Conservation (phyloP, 2,888 invertebrate genomes). For the Ecdyonurus torrentis region DNA sequence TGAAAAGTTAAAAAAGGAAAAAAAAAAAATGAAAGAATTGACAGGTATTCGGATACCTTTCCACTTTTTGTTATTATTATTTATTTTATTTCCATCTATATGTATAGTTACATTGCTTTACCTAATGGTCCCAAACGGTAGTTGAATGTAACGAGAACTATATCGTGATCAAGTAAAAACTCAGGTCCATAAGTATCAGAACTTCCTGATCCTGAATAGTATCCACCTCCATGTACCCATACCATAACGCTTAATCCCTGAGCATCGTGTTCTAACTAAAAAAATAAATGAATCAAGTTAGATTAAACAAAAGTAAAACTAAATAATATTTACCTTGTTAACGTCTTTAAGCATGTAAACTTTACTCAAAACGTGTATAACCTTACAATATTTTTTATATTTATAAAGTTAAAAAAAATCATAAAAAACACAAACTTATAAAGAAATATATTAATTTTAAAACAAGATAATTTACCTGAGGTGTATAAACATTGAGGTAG, state of each 20-base stretch:
- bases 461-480: constrained; percentile 8
- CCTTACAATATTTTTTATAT: too few species aligned
- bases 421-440: too few species aligned
- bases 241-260: constrained; percentile 39
- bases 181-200: constrained; percentile 32
- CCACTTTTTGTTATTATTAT: too few species aligned
- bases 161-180: constrained; percentile 41
- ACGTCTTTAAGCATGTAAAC: too few species aligned
- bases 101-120: constrained; percentile 21
- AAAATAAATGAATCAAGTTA: background rate
- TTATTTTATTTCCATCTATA: background rate
- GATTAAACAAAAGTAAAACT: too few species aligned
- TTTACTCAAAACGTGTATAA: too few species aligned
- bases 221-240: constrained; percentile 51
- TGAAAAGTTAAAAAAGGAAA: background rate
- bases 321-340: too few species aligned
- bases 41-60: too few species aligned
- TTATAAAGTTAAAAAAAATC: too few species aligned
- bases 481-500: constrained; percentile 18
- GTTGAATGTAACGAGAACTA: constrained; percentile 49
- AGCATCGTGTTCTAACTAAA: background rate
- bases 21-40: too few species aligned
- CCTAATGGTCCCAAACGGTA: constrained; percentile 56
- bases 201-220: constrained; percentile 43
- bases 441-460: too few species aligned